Base-by-base conservation (phyloP, 2,797 vertebrate genomes). In the Prionace glauca region DNA sequence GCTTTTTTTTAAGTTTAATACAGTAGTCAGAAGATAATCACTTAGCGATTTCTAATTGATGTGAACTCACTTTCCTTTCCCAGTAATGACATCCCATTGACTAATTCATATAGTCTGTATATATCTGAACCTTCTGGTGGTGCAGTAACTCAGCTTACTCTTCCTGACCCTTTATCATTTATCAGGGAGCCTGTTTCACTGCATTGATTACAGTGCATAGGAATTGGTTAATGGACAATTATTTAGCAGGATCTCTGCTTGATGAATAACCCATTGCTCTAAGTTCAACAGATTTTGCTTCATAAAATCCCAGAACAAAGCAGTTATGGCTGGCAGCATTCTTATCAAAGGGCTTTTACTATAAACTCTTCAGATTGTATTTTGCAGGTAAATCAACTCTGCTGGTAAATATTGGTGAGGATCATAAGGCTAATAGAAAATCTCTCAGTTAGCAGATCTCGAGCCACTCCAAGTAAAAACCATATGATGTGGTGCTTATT, bases 111-210 rank as follows among this genome's bases (percentile, higher is more conserved):
- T 67, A 20, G 20, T 41, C 62, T 92, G 65, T 69, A n/a, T 41
- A 69, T 36, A 67, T 69, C n/a, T 41, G 81, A 84, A 84, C 20
- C 41, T 84, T 41, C 41, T 24, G n/a, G 5, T 2, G n/a, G 12
- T 92, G 62, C 22, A 69, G 11, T 92, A 41, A 92, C n/a, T 92
- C 90, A 92, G 24, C 90, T 92, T 92, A 65, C 9, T n/a, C 62
- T 92, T 92, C 10, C 90, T 92, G 60, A 67, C 90, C 62, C 62
- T 69, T 50, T 92, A 69, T 92, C 62, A 41, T 92, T 41, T 92
- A 36, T 92, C 62, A 69, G 90, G 9, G n/a, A 92, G 41, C 65
- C 20, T 36, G 62, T 36, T 67, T 92, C 69, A 92, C n/a, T 36
- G 65, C n/a, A 41, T 36, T 67, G n/a, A 69, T 41, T 32, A 69